Evolutionary conservation across 1,140 invertebrate species (phyloP).

Genomic region (Agrypnia vestita): DNA sequence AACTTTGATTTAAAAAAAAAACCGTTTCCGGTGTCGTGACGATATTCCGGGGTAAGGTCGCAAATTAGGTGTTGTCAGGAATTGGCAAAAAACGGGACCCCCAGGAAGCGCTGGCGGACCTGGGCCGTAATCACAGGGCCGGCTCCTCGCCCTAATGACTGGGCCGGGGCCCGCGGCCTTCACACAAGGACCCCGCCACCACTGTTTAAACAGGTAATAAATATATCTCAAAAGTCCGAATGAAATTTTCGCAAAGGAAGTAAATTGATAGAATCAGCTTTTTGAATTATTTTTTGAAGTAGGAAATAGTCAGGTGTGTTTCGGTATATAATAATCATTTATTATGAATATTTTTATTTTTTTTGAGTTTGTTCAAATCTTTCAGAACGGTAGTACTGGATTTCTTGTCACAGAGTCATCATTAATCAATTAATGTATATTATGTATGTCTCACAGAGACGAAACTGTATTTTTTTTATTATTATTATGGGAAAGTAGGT

Average conservation of each 20-base stretch:
- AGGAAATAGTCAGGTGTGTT: too few relatives aligned
- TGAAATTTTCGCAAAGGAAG: background rate
- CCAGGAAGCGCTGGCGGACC: conserved; percentile 13
- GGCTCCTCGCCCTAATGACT: background rate
- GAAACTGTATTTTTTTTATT: too few relatives aligned
- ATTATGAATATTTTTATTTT: too few relatives aligned
- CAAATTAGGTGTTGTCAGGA: conserved; percentile 28
- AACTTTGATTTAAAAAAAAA: background rate
- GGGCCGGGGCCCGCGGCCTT: conserved; percentile 1
- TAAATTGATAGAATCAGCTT: too few relatives aligned
- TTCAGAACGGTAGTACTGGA: too few relatives aligned
- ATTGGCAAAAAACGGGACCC: conserved; percentile 24
- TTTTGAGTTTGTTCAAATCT: too few relatives aligned
- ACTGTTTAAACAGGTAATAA: conserved; percentile 24
- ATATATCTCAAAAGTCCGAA: background rate
- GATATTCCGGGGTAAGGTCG: background rate
- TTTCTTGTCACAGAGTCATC: too few relatives aligned
- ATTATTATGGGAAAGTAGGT: too few relatives aligned
- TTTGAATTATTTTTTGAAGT: background rate
- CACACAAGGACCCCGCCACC: conserved; percentile 3
- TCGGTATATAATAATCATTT: too few relatives aligned
- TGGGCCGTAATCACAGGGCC: conserved; percentile 12
- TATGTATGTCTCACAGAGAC: too few relatives aligned
- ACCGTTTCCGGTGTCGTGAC: conserved; percentile 17
- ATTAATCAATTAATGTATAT: too few relatives aligned